Base-by-base conservation (phyloP, 1,140 invertebrate genomes). In the Trypoxylus dichotomus region DNA sequence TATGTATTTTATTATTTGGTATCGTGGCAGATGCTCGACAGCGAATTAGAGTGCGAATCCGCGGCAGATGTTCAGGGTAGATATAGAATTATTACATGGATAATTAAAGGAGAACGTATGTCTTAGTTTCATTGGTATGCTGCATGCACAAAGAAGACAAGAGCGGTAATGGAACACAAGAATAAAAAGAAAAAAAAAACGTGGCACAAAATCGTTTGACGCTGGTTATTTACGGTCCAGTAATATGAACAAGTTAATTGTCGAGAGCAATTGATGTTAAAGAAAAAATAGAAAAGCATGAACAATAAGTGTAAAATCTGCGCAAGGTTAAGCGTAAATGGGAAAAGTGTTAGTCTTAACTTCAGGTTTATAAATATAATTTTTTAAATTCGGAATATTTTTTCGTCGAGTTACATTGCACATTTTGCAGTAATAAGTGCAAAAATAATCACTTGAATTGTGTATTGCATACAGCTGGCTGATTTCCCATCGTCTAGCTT, bases 41-140 rank as follows among this genome's bases (percentile, higher is more conserved):
- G 24, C 7, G 60, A 68, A 68, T 68, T 27, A 68, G 47, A 58
- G 21, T 21, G 47, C 47, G 47, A 27, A 68, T 27, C 6, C 11
- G 27, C 60, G 60, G 60, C 60, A 68, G 60, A 68, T 68, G 60
- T 68, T 68, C 60, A 24, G 19, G 13, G 13, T 24, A 68, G 60
- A 68, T 68, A 24, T 24, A 13, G 24, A 27, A 24, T 68, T 68
- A 68, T 68, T 68, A 68, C 60, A 68, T 68, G 60, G 60, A 68
- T 68, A 68, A 68, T 68, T 68, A 68, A 24, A 68, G 60, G 27
- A 24, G 60, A 68, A 68, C 47, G 3, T 54, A 54, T n/a, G 47
- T 54, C 47, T 54, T 54, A 19, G 47, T 54, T 54, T 54, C 19
- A 54, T 54, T 54, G 19, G 47, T 54, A 19, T 19, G 32, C 10